Evolutionary conservation across 2,113 vertebrate species (phyloP).

Genomic region (Semicossyphus pulcher): DNA sequence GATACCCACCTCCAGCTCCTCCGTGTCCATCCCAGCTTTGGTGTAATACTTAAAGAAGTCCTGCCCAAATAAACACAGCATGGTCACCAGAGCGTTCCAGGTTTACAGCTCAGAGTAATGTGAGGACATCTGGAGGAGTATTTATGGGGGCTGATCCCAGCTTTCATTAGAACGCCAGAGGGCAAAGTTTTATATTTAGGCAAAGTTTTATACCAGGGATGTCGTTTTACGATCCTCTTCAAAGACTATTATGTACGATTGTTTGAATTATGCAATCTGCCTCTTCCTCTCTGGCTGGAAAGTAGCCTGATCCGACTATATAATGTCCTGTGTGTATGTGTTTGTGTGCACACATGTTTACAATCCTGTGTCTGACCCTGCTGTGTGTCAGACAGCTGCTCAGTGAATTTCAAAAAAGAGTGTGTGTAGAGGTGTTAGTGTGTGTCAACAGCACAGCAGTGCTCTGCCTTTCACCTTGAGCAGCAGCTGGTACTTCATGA

Average conservation of each 20-base stretch:
- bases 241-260: slow-evolving; percentile 44
- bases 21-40: slow-evolving; percentile 89
- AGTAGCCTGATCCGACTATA: not conserved
- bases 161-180: slow-evolving; percentile 55
- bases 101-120: slow-evolving; percentile 47
- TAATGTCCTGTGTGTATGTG: not conserved
- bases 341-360: slow-evolving; percentile 18
- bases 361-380: slow-evolving; percentile 16
- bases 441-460: slow-evolving; percentile 34
- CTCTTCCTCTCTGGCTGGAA: slow-evolving; percentile 22
- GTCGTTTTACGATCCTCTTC: slow-evolving; percentile 52
- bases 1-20: slow-evolving; percentile 86
- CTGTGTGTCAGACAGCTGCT: slow-evolving; percentile 49
- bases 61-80: slow-evolving; percentile 83
- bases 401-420: not conserved
- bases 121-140: slow-evolving; percentile 64
- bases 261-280: slow-evolving; percentile 41
- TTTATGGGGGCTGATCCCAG: slow-evolving; percentile 53
- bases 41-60: slow-evolving; percentile 93
- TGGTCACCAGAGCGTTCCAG: slow-evolving; percentile 52
- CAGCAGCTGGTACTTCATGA: slow-evolving; percentile 96
- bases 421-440: slow-evolving; percentile 9
- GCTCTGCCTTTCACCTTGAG: slow-evolving; percentile 86
- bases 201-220: slow-evolving; percentile 31
- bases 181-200: slow-evolving; percentile 39